These are phyloP conservation scores for Ibidorhyncha struthersii DNA, from an alignment of 2,113 vertebrate genomes.

Conservation along the genomic window DNA sequence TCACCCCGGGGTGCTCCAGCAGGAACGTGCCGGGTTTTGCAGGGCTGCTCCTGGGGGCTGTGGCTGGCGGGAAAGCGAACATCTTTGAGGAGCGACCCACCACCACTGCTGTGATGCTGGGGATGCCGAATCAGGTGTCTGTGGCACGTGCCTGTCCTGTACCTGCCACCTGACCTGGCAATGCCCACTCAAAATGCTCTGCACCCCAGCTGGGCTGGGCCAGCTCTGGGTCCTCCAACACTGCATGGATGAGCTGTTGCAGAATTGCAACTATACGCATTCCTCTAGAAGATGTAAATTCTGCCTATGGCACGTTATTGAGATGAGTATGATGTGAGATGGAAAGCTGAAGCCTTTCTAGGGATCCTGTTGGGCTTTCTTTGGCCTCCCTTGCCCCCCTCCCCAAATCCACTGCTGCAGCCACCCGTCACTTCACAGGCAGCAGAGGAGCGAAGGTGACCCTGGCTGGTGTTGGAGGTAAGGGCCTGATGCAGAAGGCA, in stretches of 20 bases:
- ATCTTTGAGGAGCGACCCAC: not conserved
- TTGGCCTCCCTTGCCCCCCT: not conserved
- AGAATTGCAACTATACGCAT: not conserved
- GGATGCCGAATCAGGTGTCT: fast-evolving
- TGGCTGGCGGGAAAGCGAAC: fast-evolving
- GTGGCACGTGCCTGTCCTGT: not conserved
- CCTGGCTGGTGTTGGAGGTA: not conserved
- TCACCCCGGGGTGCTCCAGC: fast-evolving
- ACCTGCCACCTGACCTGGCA: not conserved
- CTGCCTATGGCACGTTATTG: fast-evolving
- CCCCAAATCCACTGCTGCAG: not conserved
- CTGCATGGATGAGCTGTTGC: not conserved
- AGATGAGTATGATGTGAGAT: fast-evolving
- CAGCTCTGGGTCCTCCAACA: not conserved
- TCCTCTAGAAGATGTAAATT: not conserved
- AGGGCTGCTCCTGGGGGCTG: not conserved
- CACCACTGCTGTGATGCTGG: not conserved
- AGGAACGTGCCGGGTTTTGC: not conserved
- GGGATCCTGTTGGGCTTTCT: not conserved
- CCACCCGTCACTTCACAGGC: not conserved
- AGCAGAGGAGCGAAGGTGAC: not conserved
- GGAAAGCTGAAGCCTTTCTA: not conserved
- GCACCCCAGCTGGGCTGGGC: fast-evolving
- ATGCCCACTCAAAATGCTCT: not conserved
- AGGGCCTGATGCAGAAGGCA: not conserved